Conservation (phyloP, 2,113 vertebrate species). For the Siniperca chuatsi region DNA sequence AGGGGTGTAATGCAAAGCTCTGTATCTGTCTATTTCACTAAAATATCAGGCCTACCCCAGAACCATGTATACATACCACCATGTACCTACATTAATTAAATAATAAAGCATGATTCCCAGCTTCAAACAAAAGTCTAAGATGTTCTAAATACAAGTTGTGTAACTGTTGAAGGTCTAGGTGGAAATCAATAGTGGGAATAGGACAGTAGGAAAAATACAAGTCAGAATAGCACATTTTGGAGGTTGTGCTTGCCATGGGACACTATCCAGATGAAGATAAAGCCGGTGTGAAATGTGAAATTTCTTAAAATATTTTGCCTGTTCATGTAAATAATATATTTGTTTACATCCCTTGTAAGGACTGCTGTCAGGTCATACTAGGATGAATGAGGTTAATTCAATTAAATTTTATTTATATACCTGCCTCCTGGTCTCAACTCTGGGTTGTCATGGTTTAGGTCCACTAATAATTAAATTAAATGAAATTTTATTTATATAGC, state of each 20-base stretch:
- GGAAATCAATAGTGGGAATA: background rate
- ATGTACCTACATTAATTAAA: no score
- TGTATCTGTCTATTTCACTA: background rate
- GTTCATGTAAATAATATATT: background rate
- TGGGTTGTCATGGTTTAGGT: no score
- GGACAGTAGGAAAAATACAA: background rate
- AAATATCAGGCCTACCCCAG: background rate
- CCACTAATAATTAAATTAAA: no score
- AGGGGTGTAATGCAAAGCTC: background rate
- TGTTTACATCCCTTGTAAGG: background rate
- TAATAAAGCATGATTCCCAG: no score
- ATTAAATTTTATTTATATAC: no score
- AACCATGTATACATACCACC: background rate
- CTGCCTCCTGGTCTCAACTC: no score
- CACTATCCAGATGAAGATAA: background rate
- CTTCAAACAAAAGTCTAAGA: background rate
- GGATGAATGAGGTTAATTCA: background rate
- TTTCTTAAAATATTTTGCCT: background rate
- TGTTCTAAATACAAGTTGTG: background rate
- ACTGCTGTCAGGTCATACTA: background rate
- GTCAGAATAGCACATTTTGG: background rate
- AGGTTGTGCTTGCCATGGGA: no score
- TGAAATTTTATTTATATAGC: no score
- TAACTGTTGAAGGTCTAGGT: background rate
- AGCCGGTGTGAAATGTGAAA: background rate